Evolutionary conservation across 2,888 invertebrate species (phyloP).

Genomic region (Rotaria macrura): DNA sequence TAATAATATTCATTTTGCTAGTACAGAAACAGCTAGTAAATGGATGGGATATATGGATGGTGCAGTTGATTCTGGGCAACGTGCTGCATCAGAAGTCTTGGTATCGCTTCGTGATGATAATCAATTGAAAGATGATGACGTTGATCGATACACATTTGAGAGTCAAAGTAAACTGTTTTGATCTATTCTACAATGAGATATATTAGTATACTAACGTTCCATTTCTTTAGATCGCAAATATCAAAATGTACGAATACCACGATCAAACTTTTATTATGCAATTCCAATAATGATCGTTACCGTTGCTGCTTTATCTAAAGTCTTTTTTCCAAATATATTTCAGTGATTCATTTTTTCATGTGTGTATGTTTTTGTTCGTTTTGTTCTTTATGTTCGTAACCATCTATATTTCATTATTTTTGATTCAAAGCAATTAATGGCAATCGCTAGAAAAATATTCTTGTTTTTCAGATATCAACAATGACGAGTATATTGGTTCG

Average conservation of each 20-base stretch:
- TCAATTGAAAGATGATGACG: neutral
- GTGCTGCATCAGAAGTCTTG: constrained; percentile 26
- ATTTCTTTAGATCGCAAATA: neutral
- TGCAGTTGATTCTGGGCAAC: constrained; percentile 28
- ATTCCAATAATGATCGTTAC: neutral
- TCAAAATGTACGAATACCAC: neutral
- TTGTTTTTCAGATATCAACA: neutral
- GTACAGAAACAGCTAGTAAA: constrained; percentile 28
- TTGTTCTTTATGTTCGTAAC: neutral
- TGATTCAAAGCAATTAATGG: neutral
- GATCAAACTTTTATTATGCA: neutral
- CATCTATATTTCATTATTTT: neutral
- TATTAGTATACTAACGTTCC: neutral
- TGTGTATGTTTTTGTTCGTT: too few species aligned
- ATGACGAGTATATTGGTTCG: neutral
- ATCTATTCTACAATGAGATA: neutral
- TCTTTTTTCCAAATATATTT: neutral
- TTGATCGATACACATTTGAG: neutral
- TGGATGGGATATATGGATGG: constrained; percentile 33
- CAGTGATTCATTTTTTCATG: neutral
- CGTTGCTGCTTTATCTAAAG: neutral
- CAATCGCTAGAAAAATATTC: too few species aligned
- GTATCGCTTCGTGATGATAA: neutral
- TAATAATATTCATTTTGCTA: constrained; percentile 28
- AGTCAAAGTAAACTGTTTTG: neutral